These are phyloP conservation scores for Pseudomugil gertrudae DNA, from an alignment of 2,797 vertebrate genomes.

Conservation along the genomic window DNA sequence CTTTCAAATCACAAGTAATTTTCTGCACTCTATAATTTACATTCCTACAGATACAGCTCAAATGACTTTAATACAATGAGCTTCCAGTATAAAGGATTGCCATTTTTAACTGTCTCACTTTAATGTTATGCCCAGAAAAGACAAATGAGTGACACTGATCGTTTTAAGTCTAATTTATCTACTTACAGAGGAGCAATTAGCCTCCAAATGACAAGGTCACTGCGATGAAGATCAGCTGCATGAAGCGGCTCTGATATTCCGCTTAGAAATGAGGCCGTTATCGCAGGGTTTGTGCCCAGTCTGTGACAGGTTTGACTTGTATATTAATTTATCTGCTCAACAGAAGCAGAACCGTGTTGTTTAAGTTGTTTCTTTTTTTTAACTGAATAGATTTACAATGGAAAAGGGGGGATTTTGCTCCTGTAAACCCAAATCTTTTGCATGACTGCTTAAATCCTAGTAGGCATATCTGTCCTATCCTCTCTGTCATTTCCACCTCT, in stretches of 20 bases:
- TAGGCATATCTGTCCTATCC: not conserved
- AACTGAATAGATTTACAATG: not conserved
- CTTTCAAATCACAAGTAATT: constrained; percentile 27
- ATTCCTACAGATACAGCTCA: constrained; percentile 43
- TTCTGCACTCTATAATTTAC: constrained; percentile 39
- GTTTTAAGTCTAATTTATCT: constrained; percentile 44
- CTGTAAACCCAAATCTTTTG: not conserved
- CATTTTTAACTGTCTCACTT: constrained; percentile 27
- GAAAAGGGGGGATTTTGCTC: constrained; percentile 1
- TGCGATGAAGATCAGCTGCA: constrained; percentile 46
- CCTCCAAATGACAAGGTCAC: constrained; percentile 53
- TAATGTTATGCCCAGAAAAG: constrained; percentile 28
- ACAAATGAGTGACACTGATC: constrained; percentile 45
- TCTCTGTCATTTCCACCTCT: constrained; percentile 8
- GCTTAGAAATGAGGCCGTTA: constrained; percentile 55
- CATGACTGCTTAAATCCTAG: constrained; percentile 7
- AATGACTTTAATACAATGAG: constrained; percentile 31
- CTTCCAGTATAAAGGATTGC: constrained; percentile 27
- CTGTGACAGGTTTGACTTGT: constrained; percentile 23
- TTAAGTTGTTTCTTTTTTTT: constrained; percentile 1
- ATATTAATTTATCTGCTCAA: constrained; percentile 17
- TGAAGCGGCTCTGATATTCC: constrained; percentile 36
- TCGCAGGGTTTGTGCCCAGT: constrained; percentile 35
- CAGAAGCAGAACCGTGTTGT: constrained; percentile 4
- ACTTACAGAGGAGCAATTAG: constrained; percentile 53